A percentile compares a stretch with the other conserved stretches of the same genome.
Conservation (phyloP, 2,113 vertebrate genomes). For the Antechinus stuartii region DNA sequence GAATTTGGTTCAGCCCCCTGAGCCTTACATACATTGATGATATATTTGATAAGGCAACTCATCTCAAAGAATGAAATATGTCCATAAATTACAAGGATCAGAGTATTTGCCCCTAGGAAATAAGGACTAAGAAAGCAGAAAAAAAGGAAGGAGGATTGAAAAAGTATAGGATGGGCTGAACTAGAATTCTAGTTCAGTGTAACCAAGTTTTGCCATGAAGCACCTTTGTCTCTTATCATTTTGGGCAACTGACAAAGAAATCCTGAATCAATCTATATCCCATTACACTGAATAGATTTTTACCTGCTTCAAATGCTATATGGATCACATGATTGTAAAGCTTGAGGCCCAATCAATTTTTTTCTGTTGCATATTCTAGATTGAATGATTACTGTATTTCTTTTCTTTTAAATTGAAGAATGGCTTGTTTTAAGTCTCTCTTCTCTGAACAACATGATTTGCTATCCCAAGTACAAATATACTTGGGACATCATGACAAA, state of each 20-base stretch:
- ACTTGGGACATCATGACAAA: neutral
- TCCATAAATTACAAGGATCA: neutral
- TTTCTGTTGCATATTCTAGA: neutral
- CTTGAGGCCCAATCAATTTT: neutral
- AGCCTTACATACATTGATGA: neutral
- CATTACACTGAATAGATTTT: neutral
- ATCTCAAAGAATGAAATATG: neutral
- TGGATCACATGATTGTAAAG: neutral
- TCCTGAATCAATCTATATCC: neutral
- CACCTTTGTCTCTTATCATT: neutral
- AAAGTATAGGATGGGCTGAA: neutral
- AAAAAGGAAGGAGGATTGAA: neutral
- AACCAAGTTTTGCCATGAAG: conserved; percentile 28
- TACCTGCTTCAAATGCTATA: neutral
- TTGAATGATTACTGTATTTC: neutral
- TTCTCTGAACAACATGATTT: neutral
- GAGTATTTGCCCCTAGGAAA: neutral
- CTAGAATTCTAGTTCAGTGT: conserved; percentile 24
- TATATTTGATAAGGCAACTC: neutral
- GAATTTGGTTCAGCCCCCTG: neutral
- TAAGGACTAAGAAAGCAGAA: neutral
- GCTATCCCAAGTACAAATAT: neutral
- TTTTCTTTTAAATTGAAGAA: neutral
- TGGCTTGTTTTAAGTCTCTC: conserved; percentile 13
- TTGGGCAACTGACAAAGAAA: neutral